A percentile compares a stretch with the other conserved stretches of the same genome.
Evolutionary conservation across 2,797 vertebrate species (phyloP).

Genomic region (Melanotaenia pygmaea): DNA sequence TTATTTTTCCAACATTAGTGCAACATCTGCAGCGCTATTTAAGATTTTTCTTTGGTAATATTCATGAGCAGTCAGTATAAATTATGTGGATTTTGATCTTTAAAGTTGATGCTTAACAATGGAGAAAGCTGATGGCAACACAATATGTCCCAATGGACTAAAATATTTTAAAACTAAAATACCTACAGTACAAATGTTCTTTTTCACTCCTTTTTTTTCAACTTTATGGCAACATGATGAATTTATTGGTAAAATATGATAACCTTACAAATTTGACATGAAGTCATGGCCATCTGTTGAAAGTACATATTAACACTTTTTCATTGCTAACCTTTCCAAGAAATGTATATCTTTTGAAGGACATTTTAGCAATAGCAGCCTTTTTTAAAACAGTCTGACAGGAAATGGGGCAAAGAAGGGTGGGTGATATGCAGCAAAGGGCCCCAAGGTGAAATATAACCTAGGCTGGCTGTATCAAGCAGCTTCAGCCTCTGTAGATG

Average conservation of each 20-base stretch:
- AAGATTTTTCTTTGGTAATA: not conserved
- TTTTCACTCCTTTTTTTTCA: not conserved
- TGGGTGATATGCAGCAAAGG: too few species aligned
- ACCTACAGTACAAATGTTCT: not conserved
- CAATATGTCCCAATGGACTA: not conserved
- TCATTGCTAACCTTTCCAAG: not conserved
- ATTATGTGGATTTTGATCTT: not conserved
- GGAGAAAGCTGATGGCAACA: not conserved
- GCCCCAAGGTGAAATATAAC: too few species aligned
- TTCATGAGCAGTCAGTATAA: not conserved
- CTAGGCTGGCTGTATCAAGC: too few species aligned
- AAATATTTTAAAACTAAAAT: not conserved
- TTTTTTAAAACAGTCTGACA: too few species aligned
- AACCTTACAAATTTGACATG: slow-evolving; percentile 2
- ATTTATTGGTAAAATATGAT: not conserved
- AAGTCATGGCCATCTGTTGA: not conserved
- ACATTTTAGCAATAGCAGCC: not conserved
- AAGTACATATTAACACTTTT: not conserved
- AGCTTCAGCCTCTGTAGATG: too few species aligned
- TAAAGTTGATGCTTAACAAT: not conserved
- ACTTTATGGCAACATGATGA: not conserved
- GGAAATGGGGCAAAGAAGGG: too few species aligned
- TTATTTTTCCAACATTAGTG: not conserved
- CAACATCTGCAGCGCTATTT: not conserved
- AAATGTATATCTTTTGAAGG: too few species aligned